Percentiles rank a stretch among this genome's conserved stretches.
Evolutionary conservation across 2,797 vertebrate genomes (phyloP).

Genomic region (Mionectes olivaceus): DNA sequence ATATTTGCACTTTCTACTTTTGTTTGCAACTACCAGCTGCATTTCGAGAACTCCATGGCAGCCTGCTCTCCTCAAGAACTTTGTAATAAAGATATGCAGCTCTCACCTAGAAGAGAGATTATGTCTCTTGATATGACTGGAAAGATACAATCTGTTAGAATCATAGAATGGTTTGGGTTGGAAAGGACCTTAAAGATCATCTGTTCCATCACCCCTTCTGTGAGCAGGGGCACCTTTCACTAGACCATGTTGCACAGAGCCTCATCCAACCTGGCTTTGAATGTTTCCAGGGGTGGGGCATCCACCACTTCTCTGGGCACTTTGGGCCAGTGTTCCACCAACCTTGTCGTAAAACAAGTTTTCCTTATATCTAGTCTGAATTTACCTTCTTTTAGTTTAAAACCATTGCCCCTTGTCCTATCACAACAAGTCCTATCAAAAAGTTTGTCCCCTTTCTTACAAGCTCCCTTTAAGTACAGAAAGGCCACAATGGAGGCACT

Average conservation of each 20-base stretch:
- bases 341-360: rapidly evolving
- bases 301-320: background rate
- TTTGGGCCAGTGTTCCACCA: background rate
- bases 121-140: background rate
- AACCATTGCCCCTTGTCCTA: background rate
- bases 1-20: constrained; percentile 24
- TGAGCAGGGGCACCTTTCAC: background rate
- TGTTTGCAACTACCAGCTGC: constrained; percentile 13
- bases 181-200: background rate
- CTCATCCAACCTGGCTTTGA: background rate
- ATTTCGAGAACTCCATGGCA: background rate
- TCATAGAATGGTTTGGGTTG: background rate
- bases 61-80: background rate
- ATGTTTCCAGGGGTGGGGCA: background rate
- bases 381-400: background rate
- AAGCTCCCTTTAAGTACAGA: background rate
- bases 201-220: background rate
- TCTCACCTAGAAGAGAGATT: background rate
- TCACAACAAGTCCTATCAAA: background rate
- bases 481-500: background rate
- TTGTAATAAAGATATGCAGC: background rate
- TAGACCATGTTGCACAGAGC: background rate
- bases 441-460: background rate
- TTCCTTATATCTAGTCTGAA: background rate
- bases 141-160: background rate